phyloP scores from a whole-genome alignment of 2,797 vertebrate species.

The Enoplosus armatus region DNA sequence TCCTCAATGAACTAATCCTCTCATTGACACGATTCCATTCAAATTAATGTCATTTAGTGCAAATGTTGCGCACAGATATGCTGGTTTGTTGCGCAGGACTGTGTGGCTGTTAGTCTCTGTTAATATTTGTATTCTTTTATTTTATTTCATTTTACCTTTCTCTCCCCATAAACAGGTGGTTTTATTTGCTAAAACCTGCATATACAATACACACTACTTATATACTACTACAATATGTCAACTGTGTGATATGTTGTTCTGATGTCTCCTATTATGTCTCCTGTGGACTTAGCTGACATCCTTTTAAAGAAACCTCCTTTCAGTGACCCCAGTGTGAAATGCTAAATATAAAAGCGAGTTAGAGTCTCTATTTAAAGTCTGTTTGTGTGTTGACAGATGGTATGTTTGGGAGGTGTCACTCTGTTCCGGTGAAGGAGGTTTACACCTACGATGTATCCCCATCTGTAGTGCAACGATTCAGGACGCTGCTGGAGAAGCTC shows the following conservation, averaged over 20 bases:
- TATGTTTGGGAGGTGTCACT: constrained; percentile 93
- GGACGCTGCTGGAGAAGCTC: constrained; percentile 89
- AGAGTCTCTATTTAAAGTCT: not conserved
- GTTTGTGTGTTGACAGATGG: constrained; percentile 86
- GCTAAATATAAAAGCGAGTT: not conserved
- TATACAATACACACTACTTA: too few species aligned
- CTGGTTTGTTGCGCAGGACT: not conserved
- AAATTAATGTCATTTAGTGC: not conserved
- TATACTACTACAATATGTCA: too few species aligned
- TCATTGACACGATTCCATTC: not conserved
- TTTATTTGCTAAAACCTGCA: not conserved
- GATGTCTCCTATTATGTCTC: too few species aligned
- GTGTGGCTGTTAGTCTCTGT: not conserved
- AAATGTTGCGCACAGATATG: not conserved
- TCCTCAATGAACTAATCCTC: too few species aligned
- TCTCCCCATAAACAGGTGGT: not conserved
- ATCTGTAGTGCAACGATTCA: constrained; percentile 87
- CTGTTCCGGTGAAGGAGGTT: constrained; percentile 83
- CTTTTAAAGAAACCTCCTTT: not conserved
- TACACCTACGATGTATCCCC: constrained; percentile 91
- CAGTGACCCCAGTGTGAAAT: not conserved
- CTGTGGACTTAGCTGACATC: too few species aligned
- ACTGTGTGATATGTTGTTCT: too few species aligned
- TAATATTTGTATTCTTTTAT: not conserved
- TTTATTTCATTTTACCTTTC: not conserved